Evolutionary conservation across 2,888 invertebrate species (phyloP).

Genomic region (Pimpla rufipes): DNA sequence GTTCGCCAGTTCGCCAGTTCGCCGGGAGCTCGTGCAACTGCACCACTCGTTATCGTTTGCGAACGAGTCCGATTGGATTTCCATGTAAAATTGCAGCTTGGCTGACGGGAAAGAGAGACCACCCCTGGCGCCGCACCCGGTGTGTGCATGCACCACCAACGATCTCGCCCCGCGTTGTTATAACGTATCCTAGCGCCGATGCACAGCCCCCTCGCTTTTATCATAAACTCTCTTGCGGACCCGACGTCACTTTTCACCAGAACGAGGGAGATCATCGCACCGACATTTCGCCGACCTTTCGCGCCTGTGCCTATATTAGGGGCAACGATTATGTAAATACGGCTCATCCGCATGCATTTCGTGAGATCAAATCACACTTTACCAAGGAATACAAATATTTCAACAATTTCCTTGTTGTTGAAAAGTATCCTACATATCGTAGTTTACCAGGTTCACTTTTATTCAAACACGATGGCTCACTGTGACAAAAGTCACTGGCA

Average conservation of each 20-base stretch:
- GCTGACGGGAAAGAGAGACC: slow-evolving; percentile 48
- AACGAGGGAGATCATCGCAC: slow-evolving; percentile 40
- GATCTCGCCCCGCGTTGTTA: slow-evolving; percentile 38
- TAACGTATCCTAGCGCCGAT: slow-evolving; percentile 39
- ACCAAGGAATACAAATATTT: too few relatives aligned
- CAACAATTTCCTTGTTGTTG: too few relatives aligned
- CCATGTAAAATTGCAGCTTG: slow-evolving; percentile 67
- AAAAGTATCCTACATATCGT: too few relatives aligned
- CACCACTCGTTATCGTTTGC: slow-evolving; percentile 68
- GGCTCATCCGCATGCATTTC: not conserved
- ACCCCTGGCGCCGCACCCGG: slow-evolving; percentile 39
- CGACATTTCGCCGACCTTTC: slow-evolving; percentile 40
- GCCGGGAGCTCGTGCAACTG: slow-evolving; percentile 63
- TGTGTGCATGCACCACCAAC: slow-evolving; percentile 51
- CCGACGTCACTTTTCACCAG: slow-evolving; percentile 40
- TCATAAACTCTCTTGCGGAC: slow-evolving; percentile 60
- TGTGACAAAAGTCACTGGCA: not conserved
- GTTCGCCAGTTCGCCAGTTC: slow-evolving; percentile 44
- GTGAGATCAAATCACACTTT: too few relatives aligned
- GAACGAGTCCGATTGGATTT: slow-evolving; percentile 68
- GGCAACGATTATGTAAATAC: not conserved
- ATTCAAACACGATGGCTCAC: not conserved
- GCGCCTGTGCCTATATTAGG: not conserved
- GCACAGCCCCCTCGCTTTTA: slow-evolving; percentile 44
- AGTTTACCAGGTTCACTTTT: too few relatives aligned